These are phyloP conservation scores for Athalia circularis DNA, from an alignment of 2,888 invertebrate species.

Conservation along the genomic window DNA sequence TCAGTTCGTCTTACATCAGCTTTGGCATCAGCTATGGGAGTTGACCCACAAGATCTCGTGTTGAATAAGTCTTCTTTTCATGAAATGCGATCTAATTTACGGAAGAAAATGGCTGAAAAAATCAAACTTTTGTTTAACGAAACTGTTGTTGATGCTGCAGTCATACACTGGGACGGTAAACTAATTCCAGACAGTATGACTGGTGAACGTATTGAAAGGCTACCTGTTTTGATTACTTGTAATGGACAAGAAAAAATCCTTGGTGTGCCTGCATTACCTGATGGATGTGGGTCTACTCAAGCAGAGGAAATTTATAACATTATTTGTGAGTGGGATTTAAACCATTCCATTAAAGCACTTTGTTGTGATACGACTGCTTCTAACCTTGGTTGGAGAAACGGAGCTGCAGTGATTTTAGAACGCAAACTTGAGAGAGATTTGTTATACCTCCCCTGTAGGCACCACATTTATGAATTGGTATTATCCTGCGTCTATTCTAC, in stretches of 20 bases:
- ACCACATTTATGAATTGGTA: slow-evolving; percentile 53
- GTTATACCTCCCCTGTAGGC: slow-evolving; percentile 56
- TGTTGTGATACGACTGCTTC: slow-evolving; percentile 51
- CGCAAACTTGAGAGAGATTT: slow-evolving; percentile 52
- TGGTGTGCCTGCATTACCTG: background rate
- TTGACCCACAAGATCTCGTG: no score
- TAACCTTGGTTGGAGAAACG: slow-evolving; percentile 52
- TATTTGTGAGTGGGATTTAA: slow-evolving; percentile 45
- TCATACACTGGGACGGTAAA: background rate
- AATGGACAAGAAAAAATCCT: slow-evolving; percentile 12
- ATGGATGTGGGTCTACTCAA: background rate
- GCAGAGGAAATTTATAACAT: background rate
- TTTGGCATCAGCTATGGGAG: no score
- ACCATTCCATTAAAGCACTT: slow-evolving; percentile 47
- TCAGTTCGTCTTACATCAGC: no score
- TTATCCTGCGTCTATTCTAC: slow-evolving; percentile 48
- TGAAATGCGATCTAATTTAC: background rate
- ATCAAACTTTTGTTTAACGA: background rate
- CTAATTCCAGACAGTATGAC: background rate
- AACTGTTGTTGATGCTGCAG: background rate
- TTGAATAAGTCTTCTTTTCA: slow-evolving; percentile 1
- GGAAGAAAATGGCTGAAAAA: background rate
- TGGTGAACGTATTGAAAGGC: background rate
- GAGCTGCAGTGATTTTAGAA: slow-evolving; percentile 55
- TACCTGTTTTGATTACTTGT: background rate